Evolutionary conservation across 2,888 invertebrate genomes (phyloP), one percentile per base, ranked within the genome.

Genomic region (Thecocarcelia acutangulata): DNA sequence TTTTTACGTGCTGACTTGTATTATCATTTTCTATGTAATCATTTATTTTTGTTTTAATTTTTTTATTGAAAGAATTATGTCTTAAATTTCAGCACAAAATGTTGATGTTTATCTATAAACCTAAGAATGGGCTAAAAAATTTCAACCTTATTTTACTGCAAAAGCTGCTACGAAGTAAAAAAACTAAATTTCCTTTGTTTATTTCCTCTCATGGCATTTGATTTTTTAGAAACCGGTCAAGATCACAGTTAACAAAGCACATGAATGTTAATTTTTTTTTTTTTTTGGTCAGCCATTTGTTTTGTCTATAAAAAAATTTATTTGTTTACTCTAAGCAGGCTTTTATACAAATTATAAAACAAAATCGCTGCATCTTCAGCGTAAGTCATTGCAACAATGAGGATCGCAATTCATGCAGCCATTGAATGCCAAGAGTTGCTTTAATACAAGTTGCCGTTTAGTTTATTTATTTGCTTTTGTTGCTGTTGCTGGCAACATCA

Each of bases 191-290:
- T 82, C 52, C 81, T 59, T 64, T 76, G 48, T 42, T 48, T 17
- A 58, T 69, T 82, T 70, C 74, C 74, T 78, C 21, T 56, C 66
- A 74, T 66, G 78, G 78, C 70, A 75, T 82, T 78, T 78, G 82
- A 70, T 63, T 75, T 70, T 82, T 54, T 42, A 33, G 24, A 73
- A 78, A 78, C 73, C 78, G 82, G 82, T 78, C 82, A 82, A 78
- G 82, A 82, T 70, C 72, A 54, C 61, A 54, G 46, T 24, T 44
- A 66, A 44, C 72, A 46, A 58, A 46, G 19, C 15, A n/a, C 56
- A 59, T 58, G 59, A 70, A 77, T 69, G 19, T n/a, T 56, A 1
- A 19, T 54, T 19, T 19, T 37, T 28, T 24, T 54, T 19, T 19
- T 37, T 28, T 24, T 56, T 58, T 66, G 24, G 48, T 15, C 33